Evolutionary conservation across 2,888 invertebrate genomes (phyloP).

Genomic region (Scaptomyza caliginosa): DNA sequence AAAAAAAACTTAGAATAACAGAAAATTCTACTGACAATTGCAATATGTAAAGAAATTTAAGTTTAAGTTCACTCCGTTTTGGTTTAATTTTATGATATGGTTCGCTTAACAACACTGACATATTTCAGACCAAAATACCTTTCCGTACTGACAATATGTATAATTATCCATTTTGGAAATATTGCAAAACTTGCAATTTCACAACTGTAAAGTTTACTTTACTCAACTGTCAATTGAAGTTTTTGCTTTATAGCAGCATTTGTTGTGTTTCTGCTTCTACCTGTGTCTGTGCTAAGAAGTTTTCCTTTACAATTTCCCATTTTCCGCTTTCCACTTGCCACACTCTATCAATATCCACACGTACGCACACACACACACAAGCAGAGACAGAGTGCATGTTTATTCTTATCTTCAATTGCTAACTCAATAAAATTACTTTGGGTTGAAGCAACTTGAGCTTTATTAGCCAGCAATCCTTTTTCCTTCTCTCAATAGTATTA

Average conservation of each 20-base stretch:
- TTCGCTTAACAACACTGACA: no score
- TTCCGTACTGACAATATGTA: not conserved
- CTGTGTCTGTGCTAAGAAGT: conserved; percentile 22
- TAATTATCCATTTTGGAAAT: conserved; percentile 2
- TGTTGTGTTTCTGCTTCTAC: not conserved
- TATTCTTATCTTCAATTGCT: conserved; percentile 44
- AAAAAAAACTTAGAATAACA: not conserved
- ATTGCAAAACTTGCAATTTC: conserved; percentile 15
- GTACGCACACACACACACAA: not conserved
- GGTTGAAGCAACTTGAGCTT: conserved; percentile 26
- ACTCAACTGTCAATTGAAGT: conserved; percentile 39
- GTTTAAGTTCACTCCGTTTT: no score
- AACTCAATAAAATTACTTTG: conserved; percentile 48
- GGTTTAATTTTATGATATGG: no score
- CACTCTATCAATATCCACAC: conserved; percentile 20
- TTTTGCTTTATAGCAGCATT: not conserved
- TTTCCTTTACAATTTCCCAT: not conserved
- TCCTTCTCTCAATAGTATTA: not conserved
- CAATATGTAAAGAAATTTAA: not conserved
- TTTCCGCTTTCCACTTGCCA: conserved; percentile 3
- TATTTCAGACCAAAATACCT: no score
- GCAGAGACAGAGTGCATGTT: conserved; percentile 22
- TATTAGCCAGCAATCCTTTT: conserved; percentile 43
- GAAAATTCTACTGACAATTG: not conserved
- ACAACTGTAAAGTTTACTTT: conserved; percentile 18